These are phyloP conservation scores for Macaria liturata DNA, from an alignment of 2,888 invertebrate species.

Conservation along the genomic window DNA sequence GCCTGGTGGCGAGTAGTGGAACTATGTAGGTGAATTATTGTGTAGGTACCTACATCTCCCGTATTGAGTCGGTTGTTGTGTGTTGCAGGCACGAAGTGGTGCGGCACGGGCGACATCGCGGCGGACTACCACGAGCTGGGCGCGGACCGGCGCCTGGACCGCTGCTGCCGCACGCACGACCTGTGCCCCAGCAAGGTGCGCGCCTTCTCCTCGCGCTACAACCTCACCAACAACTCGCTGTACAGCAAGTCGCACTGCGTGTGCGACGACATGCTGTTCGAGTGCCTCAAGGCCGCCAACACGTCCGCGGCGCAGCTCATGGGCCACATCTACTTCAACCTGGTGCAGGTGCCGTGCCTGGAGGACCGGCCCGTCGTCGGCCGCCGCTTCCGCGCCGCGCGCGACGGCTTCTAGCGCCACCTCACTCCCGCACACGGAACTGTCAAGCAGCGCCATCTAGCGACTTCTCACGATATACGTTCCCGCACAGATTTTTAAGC, in stretches of 20 bases:
- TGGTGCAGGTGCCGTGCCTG: slow-evolving; percentile 89
- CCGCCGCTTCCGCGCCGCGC: slow-evolving; percentile 75
- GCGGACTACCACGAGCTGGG: slow-evolving; percentile 93
- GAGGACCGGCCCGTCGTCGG: slow-evolving; percentile 77
- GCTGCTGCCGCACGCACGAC: slow-evolving; percentile 95
- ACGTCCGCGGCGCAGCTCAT: slow-evolving; percentile 89
- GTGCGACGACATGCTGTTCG: slow-evolving; percentile 92
- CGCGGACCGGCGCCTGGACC: slow-evolving; percentile 86
- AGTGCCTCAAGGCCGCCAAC: slow-evolving; percentile 90
- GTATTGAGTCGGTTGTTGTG: background rate
- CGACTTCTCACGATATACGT: slow-evolving; percentile 42
- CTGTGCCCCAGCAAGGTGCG: slow-evolving; percentile 92
- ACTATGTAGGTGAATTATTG: too few relatives aligned
- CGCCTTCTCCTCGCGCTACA: slow-evolving; percentile 88
- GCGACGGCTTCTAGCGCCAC: slow-evolving; percentile 73
- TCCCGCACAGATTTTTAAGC: slow-evolving; percentile 57
- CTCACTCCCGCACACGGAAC: slow-evolving; percentile 41
- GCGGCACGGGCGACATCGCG: slow-evolving; percentile 95
- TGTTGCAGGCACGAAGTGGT: slow-evolving; percentile 94
- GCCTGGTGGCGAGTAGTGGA: too few relatives aligned
- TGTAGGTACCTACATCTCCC: too few relatives aligned
- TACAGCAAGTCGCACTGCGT: slow-evolving; percentile 95
- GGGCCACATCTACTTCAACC: slow-evolving; percentile 94
- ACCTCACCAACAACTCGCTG: slow-evolving; percentile 91
- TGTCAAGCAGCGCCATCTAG: slow-evolving; percentile 64